Evolutionary conservation across 2,113 vertebrate genomes (phyloP).

Genomic region (Cyanoramphus novaezelandiae): DNA sequence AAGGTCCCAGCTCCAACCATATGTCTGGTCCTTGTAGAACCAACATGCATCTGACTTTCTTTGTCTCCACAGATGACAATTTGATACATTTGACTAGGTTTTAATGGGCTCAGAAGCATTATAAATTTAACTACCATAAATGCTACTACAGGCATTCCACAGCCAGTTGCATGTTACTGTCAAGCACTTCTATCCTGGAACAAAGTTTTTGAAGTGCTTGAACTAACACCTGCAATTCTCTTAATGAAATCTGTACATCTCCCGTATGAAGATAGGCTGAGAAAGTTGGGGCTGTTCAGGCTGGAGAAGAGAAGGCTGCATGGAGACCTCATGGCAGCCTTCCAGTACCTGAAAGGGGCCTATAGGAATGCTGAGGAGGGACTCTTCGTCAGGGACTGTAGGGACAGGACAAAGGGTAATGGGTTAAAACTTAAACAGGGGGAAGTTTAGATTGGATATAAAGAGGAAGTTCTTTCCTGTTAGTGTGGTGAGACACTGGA

Average conservation of each 20-base stretch:
- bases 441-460: too few species aligned
- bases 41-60: background rate
- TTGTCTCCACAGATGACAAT: background rate
- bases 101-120: background rate
- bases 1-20: accelerated
- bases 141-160: background rate
- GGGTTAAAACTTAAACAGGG: too few species aligned
- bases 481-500: too few species aligned
- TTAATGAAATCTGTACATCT: background rate
- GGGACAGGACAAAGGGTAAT: too few species aligned
- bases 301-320: too few species aligned
- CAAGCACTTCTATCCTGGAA: background rate
- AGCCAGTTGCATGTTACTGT: background rate
- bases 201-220: background rate
- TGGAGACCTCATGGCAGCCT: too few species aligned
- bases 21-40: background rate
- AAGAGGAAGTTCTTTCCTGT: too few species aligned
- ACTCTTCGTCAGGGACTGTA: too few species aligned
- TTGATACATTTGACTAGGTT: background rate
- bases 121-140: background rate
- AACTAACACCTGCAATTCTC: background rate
- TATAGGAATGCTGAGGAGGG: too few species aligned
- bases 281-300: too few species aligned
- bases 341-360: too few species aligned
- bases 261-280: too few species aligned